phyloP scores from a whole-genome alignment of 1,140 invertebrate species.

The Saxidomus purpurata region DNA sequence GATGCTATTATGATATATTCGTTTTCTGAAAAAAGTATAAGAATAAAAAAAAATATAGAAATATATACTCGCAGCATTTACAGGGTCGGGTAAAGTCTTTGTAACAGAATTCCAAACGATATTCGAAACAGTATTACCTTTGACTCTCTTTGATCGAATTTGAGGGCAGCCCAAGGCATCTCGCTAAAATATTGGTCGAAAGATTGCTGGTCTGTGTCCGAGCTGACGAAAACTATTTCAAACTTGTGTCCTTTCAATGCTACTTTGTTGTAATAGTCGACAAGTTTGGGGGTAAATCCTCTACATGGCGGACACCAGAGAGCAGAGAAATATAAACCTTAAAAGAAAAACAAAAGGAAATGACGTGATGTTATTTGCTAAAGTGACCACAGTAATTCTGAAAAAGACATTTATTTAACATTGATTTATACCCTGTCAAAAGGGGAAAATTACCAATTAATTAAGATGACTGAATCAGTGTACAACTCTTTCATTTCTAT shows the following conservation, averaged over 20 bases:
- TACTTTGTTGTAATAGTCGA: slow-evolving; percentile 90
- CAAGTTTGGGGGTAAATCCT: slow-evolving; percentile 91
- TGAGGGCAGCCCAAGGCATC: slow-evolving; percentile 91
- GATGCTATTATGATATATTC: too few relatives aligned
- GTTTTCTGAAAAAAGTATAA: too few relatives aligned
- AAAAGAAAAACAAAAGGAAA: slow-evolving; percentile 9
- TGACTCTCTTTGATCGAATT: slow-evolving; percentile 87
- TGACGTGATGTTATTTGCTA: too few relatives aligned
- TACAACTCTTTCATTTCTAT: too few relatives aligned
- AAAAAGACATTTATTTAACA: too few relatives aligned
- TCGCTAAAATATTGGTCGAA: slow-evolving; percentile 89
- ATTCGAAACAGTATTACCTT: slow-evolving; percentile 35
- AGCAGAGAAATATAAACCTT: slow-evolving; percentile 83
- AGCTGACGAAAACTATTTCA: slow-evolving; percentile 93
- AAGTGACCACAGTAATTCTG: too few relatives aligned
- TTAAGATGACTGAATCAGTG: too few relatives aligned
- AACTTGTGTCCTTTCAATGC: slow-evolving; percentile 90
- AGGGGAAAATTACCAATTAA: too few relatives aligned
- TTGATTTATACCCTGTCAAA: too few relatives aligned
- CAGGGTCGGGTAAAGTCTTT: too few relatives aligned
- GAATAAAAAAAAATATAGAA: too few relatives aligned
- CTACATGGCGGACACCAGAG: slow-evolving; percentile 93
- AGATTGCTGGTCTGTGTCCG: slow-evolving; percentile 91
- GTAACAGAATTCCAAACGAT: neutral
- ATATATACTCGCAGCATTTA: too few relatives aligned